These are phyloP conservation scores for Lepilemur septentrionalis DNA, from an alignment of 2,797 vertebrate species.

Conservation along the genomic window DNA sequence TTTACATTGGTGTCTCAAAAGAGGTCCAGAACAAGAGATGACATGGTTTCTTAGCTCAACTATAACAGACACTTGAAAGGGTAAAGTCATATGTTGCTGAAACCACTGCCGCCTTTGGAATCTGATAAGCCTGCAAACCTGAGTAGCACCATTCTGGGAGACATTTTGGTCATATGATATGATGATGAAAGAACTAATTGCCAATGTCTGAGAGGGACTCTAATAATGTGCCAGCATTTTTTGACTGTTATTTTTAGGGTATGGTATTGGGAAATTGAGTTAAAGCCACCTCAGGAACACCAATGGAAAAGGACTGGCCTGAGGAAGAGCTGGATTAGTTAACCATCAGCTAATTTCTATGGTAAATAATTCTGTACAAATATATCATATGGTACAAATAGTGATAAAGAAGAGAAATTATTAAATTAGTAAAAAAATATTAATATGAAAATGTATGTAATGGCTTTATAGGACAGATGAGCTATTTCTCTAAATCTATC, in stretches of 20 bases:
- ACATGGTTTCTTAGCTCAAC: constrained; percentile 28
- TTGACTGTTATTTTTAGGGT: neutral
- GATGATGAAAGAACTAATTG: neutral
- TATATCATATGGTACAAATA: neutral
- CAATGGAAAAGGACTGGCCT: constrained; percentile 14
- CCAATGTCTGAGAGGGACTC: neutral
- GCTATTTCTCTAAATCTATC: neutral
- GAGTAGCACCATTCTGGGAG: neutral
- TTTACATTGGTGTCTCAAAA: neutral
- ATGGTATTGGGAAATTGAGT: constrained; percentile 14
- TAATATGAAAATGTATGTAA: constrained; percentile 10
- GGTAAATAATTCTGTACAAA: neutral
- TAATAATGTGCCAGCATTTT: neutral
- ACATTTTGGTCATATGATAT: neutral
- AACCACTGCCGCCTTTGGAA: neutral
- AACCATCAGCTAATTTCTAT: neutral
- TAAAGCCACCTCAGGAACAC: neutral
- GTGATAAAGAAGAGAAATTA: neutral
- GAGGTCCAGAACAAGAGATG: constrained; percentile 1
- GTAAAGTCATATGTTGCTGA: neutral
- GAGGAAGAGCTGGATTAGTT: neutral
- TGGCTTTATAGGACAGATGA: neutral
- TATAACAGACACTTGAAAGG: constrained; percentile 14
- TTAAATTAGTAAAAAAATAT: constrained; percentile 27
- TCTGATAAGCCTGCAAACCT: neutral